A percentile compares a stretch with the other conserved stretches of the same genome.
Conservation (phyloP, 1,140 invertebrate genomes). For the Megalonaias nervosa region DNA sequence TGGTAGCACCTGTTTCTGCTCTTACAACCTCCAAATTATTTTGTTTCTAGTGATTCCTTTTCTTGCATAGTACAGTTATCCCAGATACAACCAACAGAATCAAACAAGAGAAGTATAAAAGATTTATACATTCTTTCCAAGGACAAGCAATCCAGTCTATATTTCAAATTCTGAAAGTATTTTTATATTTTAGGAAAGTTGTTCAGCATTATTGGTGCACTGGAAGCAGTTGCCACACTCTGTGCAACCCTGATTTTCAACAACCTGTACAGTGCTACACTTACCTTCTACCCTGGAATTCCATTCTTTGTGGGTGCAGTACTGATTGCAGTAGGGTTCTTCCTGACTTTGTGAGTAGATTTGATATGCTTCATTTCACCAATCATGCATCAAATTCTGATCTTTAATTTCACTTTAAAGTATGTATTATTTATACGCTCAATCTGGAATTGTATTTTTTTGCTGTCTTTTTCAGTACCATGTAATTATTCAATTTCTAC, state of each 20-base stretch:
- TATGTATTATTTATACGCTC: too few species aligned
- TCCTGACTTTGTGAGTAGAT: conserved; percentile 17
- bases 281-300: conserved; percentile 30
- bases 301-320: conserved; percentile 31
- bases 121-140: not conserved
- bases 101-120: not conserved
- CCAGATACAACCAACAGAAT: not conserved
- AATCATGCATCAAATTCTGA: too few species aligned
- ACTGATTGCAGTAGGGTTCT: not conserved
- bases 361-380: conserved; percentile 24
- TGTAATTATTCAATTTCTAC: too few species aligned
- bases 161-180: not conserved
- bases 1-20: too few species aligned
- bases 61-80: not conserved
- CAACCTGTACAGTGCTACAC: conserved; percentile 23
- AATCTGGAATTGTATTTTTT: too few species aligned
- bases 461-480: too few species aligned
- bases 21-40: not conserved
- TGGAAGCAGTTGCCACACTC: conserved; percentile 15
- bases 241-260: conserved; percentile 27
- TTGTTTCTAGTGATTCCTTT: not conserved
- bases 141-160: not conserved
- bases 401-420: too few species aligned
- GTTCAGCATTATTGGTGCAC: conserved; percentile 29
- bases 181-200: conserved; percentile 25